A percentile compares a stretch with the other conserved stretches of the same genome.
Evolutionary conservation across 2,113 vertebrate genomes (phyloP).

Genomic region (Corydoras maculifer): DNA sequence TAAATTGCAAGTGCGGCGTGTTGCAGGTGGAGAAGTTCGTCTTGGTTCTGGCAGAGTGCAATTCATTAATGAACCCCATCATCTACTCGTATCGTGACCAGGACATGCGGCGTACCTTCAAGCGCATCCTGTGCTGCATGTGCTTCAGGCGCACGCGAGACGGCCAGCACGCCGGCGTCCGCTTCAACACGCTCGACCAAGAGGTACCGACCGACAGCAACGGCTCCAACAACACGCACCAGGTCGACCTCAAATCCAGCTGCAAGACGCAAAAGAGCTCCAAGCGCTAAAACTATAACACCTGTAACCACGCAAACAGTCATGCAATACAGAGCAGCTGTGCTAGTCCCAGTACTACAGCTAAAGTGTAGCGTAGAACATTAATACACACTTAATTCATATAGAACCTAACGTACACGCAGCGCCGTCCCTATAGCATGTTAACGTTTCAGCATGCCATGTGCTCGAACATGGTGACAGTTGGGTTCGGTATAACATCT

Average conservation of each 20-base stretch:
- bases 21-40: conserved; percentile 62
- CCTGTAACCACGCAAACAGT: too few species aligned
- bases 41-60: conserved; percentile 68
- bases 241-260: conserved; percentile 15
- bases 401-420: too few species aligned
- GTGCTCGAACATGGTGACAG: too few species aligned
- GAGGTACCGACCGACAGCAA: conserved; percentile 66
- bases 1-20: conserved; percentile 44
- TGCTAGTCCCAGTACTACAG: background rate
- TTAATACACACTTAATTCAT: too few species aligned
- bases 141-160: conserved; percentile 7
- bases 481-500: too few species aligned
- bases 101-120: conserved; percentile 66
- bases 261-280: background rate
- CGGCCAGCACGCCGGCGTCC: conserved; percentile 30
- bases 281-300: background rate
- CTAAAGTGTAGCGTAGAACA: background rate
- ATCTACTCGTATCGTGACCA: conserved; percentile 69
- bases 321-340: background rate
- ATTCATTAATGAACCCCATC: conserved; percentile 67
- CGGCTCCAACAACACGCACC: conserved; percentile 22
- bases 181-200: conserved; percentile 60
- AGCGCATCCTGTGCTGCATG: conserved; percentile 54
- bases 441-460: too few species aligned
- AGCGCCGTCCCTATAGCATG: too few species aligned